phyloP scores from a whole-genome alignment of 2,888 invertebrate species.

The Cataglyphis altisquamis region DNA sequence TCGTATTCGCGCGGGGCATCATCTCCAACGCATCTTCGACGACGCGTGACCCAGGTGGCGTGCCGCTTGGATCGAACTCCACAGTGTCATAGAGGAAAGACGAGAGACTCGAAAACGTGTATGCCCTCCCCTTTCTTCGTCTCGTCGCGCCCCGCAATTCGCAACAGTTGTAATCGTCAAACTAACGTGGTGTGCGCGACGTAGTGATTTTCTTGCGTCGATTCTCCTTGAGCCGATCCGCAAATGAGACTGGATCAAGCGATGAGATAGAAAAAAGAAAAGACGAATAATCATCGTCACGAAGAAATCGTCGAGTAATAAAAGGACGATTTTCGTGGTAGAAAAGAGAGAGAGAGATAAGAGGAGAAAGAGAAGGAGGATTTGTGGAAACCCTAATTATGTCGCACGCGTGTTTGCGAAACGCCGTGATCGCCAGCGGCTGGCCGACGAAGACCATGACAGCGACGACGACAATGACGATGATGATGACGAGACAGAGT shows the following conservation, averaged over 20 bases:
- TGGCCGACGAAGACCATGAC: slow-evolving; percentile 64
- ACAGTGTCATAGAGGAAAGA: not conserved
- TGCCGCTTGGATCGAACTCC: slow-evolving; percentile 31
- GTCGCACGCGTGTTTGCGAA: slow-evolving; percentile 76
- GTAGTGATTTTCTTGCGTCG: not conserved
- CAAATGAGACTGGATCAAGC: not conserved
- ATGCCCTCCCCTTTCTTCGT: not conserved
- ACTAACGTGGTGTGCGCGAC: not conserved
- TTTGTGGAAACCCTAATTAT: slow-evolving; percentile 55
- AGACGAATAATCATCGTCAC: not conserved
- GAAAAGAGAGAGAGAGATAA: too few species aligned
- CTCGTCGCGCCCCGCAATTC: not conserved
- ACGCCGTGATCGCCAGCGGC: slow-evolving; percentile 74
- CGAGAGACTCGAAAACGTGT: not conserved
- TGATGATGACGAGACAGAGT: slow-evolving; percentile 38
- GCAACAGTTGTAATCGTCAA: not conserved
- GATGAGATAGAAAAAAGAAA: not conserved
- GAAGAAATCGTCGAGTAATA: not conserved
- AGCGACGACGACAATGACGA: slow-evolving; percentile 56
- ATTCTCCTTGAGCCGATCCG: not conserved
- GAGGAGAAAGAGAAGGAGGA: not conserved
- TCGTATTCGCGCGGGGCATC: slow-evolving; percentile 33
- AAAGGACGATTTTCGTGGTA: not conserved
- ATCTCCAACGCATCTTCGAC: slow-evolving; percentile 1
- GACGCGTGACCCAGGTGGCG: slow-evolving; percentile 33